Percentiles rank a stretch among this genome's conserved stretches.
Conservation (phyloP, 2,113 vertebrate species). For the Morone saxatilis region DNA sequence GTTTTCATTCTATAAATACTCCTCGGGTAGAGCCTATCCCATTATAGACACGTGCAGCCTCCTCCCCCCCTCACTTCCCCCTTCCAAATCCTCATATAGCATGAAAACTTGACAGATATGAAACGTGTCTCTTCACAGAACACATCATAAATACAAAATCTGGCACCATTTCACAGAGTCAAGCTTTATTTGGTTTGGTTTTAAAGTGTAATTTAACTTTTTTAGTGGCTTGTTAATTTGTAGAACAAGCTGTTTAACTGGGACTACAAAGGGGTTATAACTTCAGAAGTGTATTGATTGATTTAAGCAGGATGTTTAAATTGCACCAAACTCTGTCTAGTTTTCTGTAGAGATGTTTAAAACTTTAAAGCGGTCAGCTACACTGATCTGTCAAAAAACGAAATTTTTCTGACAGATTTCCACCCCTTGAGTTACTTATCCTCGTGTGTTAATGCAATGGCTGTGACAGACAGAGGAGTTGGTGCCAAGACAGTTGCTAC, state of each 20-base stretch:
- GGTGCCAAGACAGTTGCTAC: no score
- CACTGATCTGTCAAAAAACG: background rate
- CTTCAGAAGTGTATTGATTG: slow-evolving; percentile 19
- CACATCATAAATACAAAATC: background rate
- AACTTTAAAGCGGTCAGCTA: background rate
- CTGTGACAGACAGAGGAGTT: background rate
- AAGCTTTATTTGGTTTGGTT: slow-evolving; percentile 1
- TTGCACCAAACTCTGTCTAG: background rate
- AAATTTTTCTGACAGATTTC: background rate
- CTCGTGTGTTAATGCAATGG: background rate
- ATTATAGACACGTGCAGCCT: slow-evolving; percentile 40
- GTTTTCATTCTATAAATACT: slow-evolving; percentile 72
- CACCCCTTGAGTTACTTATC: background rate
- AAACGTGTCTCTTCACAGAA: background rate
- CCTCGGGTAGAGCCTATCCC: slow-evolving; percentile 32
- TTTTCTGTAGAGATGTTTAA: slow-evolving; percentile 26
- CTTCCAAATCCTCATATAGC: background rate
- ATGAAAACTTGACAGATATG: slow-evolving; percentile 34
- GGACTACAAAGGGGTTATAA: slow-evolving; percentile 34
- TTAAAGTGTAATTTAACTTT: slow-evolving; percentile 39
- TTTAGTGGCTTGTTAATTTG: slow-evolving; percentile 52
- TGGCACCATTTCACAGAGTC: background rate
- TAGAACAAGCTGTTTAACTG: slow-evolving; percentile 33
- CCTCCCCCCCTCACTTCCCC: background rate
- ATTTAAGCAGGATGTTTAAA: slow-evolving; percentile 10